These are phyloP conservation scores for Danio kyathit DNA, from an alignment of 2,797 vertebrate species.

Conservation along the genomic window DNA sequence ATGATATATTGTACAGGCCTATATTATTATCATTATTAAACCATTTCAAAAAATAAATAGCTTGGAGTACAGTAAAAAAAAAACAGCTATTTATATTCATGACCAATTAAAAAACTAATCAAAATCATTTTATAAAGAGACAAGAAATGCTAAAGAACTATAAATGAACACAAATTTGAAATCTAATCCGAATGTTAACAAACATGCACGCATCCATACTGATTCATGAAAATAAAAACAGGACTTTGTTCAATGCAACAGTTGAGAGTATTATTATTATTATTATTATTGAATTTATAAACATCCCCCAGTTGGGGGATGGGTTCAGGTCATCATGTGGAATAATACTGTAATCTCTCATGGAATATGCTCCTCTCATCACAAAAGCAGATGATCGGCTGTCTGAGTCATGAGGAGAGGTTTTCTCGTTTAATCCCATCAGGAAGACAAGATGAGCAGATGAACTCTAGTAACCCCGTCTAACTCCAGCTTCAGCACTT, in stretches of 20 bases:
- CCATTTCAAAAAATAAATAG: no score
- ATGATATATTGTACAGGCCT: no score
- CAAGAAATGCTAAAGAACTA: background rate
- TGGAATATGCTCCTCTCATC: conserved; percentile 39
- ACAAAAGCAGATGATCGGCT: conserved; percentile 31
- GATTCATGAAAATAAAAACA: background rate
- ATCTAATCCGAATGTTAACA: background rate
- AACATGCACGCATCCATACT: background rate
- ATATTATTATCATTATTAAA: no score
- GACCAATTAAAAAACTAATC: no score
- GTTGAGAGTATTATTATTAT: background rate
- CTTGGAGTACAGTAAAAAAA: no score
- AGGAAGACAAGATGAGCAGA: conserved; percentile 29
- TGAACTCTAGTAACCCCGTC: conserved; percentile 56
- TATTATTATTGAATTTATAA: background rate
- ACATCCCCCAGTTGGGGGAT: background rate
- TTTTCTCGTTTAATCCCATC: conserved; percentile 50
- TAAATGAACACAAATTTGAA: background rate
- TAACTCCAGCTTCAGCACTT: conserved; percentile 6
- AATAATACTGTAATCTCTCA: conserved; percentile 19
- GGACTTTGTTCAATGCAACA: background rate
- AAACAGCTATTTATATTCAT: no score
- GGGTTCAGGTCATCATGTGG: background rate
- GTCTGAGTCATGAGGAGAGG: conserved; percentile 37
- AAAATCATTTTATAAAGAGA: no score